phyloP scores from a whole-genome alignment of 64 coral and sea anemone species.

The Stichodactyla helianthus region DNA sequence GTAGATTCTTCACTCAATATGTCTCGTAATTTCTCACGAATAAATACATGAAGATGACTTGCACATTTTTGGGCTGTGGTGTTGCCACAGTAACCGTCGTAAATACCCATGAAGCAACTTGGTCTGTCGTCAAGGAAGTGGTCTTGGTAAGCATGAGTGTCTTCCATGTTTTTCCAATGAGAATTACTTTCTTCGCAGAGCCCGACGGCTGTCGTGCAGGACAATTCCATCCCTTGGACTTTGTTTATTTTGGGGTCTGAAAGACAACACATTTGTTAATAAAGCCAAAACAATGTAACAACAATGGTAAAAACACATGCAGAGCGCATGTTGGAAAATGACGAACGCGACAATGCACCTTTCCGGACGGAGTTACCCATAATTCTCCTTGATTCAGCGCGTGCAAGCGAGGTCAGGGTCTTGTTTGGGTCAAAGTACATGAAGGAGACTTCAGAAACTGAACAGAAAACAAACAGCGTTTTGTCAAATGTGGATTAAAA shows the following conservation, averaged over 20 bases:
- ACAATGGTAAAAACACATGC: too few relatives aligned
- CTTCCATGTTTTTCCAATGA: slow-evolving; percentile 91
- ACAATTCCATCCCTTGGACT: slow-evolving; percentile 26
- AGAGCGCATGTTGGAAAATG: too few relatives aligned
- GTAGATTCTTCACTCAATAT: slow-evolving; percentile 1
- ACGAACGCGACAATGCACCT: too few relatives aligned
- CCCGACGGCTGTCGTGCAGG: slow-evolving; percentile 53
- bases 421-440: too few relatives aligned
- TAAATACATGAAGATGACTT: slow-evolving; percentile 61
- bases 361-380: too few relatives aligned
- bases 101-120: slow-evolving; percentile 73
- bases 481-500: too few relatives aligned
- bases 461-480: too few relatives aligned
- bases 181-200: slow-evolving; percentile 75
- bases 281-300: background rate
- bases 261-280: background rate
- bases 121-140: slow-evolving; percentile 53
- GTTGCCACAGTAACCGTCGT: slow-evolving; percentile 82
- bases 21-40: slow-evolving; percentile 53
- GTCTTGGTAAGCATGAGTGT: slow-evolving; percentile 58
- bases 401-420: too few relatives aligned
- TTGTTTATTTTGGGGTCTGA: slow-evolving; percentile 10
- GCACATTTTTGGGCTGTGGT: slow-evolving; percentile 65
- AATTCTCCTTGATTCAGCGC: too few relatives aligned
- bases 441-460: too few relatives aligned